A percentile compares a stretch with the other conserved stretches of the same genome.
Conservation (phyloP, 2,113 vertebrate genomes). For the Eira barbara region DNA sequence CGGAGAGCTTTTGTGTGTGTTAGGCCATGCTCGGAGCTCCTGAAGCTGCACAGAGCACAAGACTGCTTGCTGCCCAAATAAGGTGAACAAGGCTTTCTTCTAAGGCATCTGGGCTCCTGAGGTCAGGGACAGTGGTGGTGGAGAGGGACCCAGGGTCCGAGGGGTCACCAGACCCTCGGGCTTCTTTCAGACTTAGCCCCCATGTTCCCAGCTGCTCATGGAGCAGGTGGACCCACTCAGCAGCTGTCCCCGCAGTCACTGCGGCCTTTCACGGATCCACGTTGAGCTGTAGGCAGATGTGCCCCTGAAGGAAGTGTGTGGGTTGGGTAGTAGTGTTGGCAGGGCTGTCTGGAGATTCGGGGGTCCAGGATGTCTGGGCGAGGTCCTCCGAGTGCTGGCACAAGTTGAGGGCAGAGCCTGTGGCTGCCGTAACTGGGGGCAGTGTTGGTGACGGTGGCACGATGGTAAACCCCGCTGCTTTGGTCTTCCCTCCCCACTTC, state of each 20-base stretch:
- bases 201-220: neutral
- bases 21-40: neutral
- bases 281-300: neutral
- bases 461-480: too few relatives aligned
- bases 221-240: neutral
- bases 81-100: neutral
- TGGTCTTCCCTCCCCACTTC: neutral
- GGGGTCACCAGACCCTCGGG: neutral
- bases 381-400: neutral
- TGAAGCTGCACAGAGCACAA: rapidly evolving
- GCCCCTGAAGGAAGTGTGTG: neutral
- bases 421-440: neutral
- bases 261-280: neutral
- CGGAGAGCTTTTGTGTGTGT: rapidly evolving
- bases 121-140: neutral
- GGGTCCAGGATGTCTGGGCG: neutral
- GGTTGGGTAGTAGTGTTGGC: neutral
- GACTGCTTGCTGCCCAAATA: neutral
- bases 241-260: neutral
- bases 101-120: too few relatives aligned
- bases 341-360: neutral
- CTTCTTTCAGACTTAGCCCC: neutral
- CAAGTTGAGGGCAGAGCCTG: neutral
- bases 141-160: too few relatives aligned
- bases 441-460: neutral